Base-by-base conservation (phyloP, 1,140 invertebrate genomes). In the Phymastichus coffea region DNA sequence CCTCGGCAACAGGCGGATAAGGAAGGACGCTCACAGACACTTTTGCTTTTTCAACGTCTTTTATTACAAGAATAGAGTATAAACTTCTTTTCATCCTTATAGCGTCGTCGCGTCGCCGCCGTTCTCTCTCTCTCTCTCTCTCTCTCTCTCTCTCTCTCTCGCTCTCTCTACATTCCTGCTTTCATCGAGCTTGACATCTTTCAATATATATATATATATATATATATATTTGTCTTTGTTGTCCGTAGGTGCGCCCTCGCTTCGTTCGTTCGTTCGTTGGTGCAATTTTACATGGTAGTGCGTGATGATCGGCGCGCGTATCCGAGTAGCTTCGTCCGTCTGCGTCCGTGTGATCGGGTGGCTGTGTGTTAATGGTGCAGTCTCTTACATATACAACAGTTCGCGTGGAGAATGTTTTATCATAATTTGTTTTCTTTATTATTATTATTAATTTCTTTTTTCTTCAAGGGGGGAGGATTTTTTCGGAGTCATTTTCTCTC, bases 11-110 rank as follows among this genome's bases (percentile, higher is more conserved):
- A 30, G 28, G 28, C 28, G 28, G 8, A 33, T 7, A 33, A 33
- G 6, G 28, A 33, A 33, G 6, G 12, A 33, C 28, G 28, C 28
- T 33, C 28, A 33, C 12, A 7, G 28, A 12, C n/a, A 33, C 28
- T 63, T 67, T 63, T 63, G 33, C 58, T 67, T 68, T 75, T 66
- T 66, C 26, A 65, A 67, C 56, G 33, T 20, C 57, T 77, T 80
- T 80, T 80, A 80, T 80, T 80, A 78, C 69, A 80, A 80, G 69
- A 80, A 80, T 80, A 80, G 76, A 80, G 76, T 79, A 80, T 79
- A 79, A 80, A 80, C 69, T 75, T 54, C 10, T 22, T 43, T 56
- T 15, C 19, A 6, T 26, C 41, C 22, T 20, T 33, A 44, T 46
- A 17, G 15, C 30, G 4, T 20, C 33, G 22, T 62, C 65, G 63